A percentile compares a stretch with the other conserved stretches of the same genome.
phyloP scores from a whole-genome alignment of 2,113 vertebrate species.

The Poecile atricapillus region DNA sequence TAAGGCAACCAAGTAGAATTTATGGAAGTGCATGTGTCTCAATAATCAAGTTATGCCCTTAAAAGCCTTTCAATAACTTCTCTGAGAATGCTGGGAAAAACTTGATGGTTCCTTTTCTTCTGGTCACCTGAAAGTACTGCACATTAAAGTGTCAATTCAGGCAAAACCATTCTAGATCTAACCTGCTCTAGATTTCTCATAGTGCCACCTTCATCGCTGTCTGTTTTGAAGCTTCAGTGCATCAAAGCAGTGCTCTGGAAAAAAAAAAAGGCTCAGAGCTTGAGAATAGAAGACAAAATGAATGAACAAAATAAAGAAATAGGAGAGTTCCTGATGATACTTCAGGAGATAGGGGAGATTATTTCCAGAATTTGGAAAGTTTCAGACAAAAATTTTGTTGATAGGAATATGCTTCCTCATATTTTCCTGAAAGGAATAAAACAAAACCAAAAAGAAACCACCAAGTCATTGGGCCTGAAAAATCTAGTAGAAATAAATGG shows the following conservation, averaged over 20 bases:
- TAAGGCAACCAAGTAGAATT: neutral
- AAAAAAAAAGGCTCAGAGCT: neutral
- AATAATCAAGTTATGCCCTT: neutral
- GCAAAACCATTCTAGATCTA: neutral
- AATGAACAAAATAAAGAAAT: neutral
- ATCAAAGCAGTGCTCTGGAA: neutral
- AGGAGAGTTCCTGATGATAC: neutral
- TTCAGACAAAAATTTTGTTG: neutral
- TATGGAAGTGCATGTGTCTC: neutral
- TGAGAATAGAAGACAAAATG: neutral
- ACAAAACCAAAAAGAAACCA: neutral
- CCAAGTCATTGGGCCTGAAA: neutral
- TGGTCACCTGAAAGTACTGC: slow-evolving; percentile 2
- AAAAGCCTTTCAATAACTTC: neutral
- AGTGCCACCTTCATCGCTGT: slow-evolving; percentile 57
- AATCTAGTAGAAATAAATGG: slow-evolving; percentile 10
- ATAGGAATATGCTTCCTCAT: neutral
- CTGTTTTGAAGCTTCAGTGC: neutral
- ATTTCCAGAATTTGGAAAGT: neutral
- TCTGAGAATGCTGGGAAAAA: neutral
- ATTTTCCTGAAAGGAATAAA: neutral
- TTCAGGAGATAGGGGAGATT: neutral
- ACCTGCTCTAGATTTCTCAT: neutral
- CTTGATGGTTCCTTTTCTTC: neutral
- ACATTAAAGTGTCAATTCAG: slow-evolving; percentile 15